Evolutionary conservation across 2,888 invertebrate species (phyloP).

Genomic region (Erpobdella octoculata): DNA sequence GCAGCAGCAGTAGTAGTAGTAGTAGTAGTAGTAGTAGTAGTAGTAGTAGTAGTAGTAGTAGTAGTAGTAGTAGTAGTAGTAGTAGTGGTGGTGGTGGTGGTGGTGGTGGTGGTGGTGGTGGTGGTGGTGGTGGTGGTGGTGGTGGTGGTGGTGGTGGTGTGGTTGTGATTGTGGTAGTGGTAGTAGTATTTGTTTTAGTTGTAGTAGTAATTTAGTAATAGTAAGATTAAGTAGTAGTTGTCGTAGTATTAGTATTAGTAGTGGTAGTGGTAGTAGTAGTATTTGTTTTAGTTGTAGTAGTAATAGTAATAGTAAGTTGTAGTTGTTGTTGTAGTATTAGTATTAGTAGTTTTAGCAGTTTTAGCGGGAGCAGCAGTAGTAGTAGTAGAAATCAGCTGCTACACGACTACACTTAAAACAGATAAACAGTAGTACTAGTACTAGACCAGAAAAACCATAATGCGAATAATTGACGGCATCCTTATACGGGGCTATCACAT

Average conservation of each 20-base stretch:
- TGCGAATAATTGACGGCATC: no score
- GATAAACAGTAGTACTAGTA: no score
- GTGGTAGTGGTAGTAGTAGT: no score
- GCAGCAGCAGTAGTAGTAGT: constrained; percentile 13
- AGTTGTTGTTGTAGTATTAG: no score
- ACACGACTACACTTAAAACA: no score
- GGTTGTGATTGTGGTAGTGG: background rate
- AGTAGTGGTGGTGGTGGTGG: background rate
- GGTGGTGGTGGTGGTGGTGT: background rate
- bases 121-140: background rate
- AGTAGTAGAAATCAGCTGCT: background rate
- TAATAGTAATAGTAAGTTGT: no score
- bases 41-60: constrained; percentile 7
- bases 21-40: constrained; percentile 13
- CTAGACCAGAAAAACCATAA: no score
- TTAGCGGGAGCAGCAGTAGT: background rate
- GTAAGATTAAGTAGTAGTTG: background rate
- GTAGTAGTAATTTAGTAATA: constrained; percentile 13
- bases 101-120: background rate
- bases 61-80: constrained; percentile 8
- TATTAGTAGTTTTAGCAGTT: background rate
- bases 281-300: no score
- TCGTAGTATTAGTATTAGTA: no score
- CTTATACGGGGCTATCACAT: no score
- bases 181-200: constrained; percentile 7